Evolutionary conservation across 1,140 invertebrate genomes (phyloP).

Genomic region (Drosophila pruinosa): DNA sequence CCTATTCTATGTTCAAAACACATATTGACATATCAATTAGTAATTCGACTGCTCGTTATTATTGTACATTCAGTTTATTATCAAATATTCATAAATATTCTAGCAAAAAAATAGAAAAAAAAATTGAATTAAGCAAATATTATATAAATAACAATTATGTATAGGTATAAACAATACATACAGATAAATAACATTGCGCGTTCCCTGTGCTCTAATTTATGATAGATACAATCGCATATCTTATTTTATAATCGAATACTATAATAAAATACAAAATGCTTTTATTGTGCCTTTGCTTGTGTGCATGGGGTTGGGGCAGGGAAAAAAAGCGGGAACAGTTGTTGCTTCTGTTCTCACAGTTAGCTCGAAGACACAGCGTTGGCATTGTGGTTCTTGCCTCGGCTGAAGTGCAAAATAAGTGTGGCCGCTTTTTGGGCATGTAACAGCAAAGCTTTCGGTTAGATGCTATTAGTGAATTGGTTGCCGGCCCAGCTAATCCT

Average conservation of each 20-base stretch:
- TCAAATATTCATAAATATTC: constrained; percentile 25
- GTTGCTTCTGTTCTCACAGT: background rate
- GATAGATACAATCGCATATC: constrained; percentile 24
- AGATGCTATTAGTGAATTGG: background rate
- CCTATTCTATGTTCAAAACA: too few species aligned
- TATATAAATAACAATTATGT: constrained; percentile 35
- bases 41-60: background rate
- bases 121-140: constrained; percentile 3
- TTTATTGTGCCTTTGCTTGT: background rate
- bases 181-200: constrained; percentile 24
- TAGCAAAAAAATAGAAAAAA: constrained; percentile 32
- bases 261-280: constrained; percentile 62
- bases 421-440: constrained; percentile 15
- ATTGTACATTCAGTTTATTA: constrained; percentile 12
- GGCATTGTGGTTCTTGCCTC: background rate
- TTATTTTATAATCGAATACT: constrained; percentile 52
- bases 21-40: background rate
- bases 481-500: constrained; percentile 41
- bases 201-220: constrained; percentile 22
- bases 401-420: background rate
- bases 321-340: constrained; percentile 12
- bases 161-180: constrained; percentile 17
- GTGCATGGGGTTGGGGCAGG: background rate
- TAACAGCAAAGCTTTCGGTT: constrained; percentile 22
- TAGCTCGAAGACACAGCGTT: background rate